Evolutionary conservation across 1,140 invertebrate species (phyloP), one percentile per base, ranked within the genome.

Genomic region (Drosophila sturtevanti): DNA sequence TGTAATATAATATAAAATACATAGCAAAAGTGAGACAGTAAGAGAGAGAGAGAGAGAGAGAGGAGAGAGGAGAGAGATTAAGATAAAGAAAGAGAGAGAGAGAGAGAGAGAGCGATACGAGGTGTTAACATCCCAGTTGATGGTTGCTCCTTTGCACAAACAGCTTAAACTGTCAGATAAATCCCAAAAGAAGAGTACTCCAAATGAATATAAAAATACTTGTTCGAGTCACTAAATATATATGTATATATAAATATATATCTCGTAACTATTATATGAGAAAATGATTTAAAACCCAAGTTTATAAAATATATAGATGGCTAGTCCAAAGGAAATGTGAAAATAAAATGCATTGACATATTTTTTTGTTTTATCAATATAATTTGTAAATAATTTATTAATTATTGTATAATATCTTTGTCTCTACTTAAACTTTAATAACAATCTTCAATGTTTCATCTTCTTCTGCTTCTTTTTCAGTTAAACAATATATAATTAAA

Each of bases 371-470:
- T 44, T 10, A 16, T 41, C 7, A 24, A 21, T 60, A 48, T 70
- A 37, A 38, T 38, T 70, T 41, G 52, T 68, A 48, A 69, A 87
- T 86, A 87, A 82, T 86, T 86, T 87, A 87, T 76, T 87, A 67
- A 48, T 9, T 48, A 21, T 48, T 48, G 6, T 21, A 55, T 37
- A 55, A 44, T 65, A 63, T 61, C 41, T 65, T 41, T 59, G 59
- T 65, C 63, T 73, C 82, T 86, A 86, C 82, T 87, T 86, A 87
- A 27, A 62, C 56, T 38, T 68, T 86, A 86, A 44, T 69, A 81
- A 87, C 79, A 75, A 71, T 21, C 27, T 58, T 4, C 59, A 52
- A 12, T 63, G 18, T 22, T 48, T 22, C 24, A 10, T 62, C 34
- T 22, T 44, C 21, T 14, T 62, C 34, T 22, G 31, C 21, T 14